A percentile compares a stretch with the other conserved stretches of the same genome.
phyloP scores from a whole-genome alignment of 2,113 vertebrate species.

The Semnopithecus entellus region DNA sequence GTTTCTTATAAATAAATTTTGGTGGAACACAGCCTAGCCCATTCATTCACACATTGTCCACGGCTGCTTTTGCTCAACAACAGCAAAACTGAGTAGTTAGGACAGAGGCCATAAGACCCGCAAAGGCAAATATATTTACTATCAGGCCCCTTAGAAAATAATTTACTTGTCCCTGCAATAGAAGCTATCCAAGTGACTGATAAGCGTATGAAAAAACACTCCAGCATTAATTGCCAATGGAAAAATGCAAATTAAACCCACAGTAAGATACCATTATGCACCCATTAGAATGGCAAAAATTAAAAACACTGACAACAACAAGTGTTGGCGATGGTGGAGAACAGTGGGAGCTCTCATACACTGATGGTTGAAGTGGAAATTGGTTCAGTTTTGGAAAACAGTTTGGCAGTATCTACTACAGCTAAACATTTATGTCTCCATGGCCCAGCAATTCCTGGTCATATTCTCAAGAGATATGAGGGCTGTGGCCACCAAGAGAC shows the following conservation, averaged over 20 bases:
- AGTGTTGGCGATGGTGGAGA: not conserved
- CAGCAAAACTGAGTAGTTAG: not conserved
- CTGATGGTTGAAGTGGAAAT: not conserved
- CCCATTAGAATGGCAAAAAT: not conserved
- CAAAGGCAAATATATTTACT: not conserved
- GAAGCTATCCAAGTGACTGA: not conserved
- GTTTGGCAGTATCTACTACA: not conserved
- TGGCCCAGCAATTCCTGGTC: not conserved
- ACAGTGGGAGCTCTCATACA: not conserved
- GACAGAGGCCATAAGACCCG: not conserved
- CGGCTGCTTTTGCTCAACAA: not conserved
- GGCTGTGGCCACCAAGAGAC: not conserved
- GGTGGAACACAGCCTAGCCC: not conserved
- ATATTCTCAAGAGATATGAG: not conserved
- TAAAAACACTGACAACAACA: not conserved
- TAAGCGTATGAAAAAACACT: not conserved
- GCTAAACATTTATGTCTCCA: not conserved
- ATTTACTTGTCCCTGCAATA: not conserved
- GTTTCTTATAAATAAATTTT: too few species aligned
- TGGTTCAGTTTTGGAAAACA: not conserved
- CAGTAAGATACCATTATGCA: not conserved
- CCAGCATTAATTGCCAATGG: not conserved
- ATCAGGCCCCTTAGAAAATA: not conserved
- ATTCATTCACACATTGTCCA: not conserved
- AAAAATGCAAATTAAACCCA: not conserved